Base-by-base conservation (phyloP, 2,113 vertebrate genomes). In the Synodontis membranacea region DNA sequence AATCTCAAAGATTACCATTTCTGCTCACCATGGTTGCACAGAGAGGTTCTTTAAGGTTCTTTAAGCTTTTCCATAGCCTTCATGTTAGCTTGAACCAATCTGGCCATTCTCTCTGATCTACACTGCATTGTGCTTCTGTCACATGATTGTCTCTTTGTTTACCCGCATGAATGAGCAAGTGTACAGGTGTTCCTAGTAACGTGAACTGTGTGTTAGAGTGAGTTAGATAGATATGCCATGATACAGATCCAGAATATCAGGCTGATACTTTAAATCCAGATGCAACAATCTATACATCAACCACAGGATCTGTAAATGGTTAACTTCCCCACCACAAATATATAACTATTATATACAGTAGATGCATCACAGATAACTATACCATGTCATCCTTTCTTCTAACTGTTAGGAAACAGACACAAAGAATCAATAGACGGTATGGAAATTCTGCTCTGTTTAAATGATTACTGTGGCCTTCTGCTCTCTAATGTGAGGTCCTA, bases 231-330 rank as follows among this genome's bases (percentile, higher is more conserved):
- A 79, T 52, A 37, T 54, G 52, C 11, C 52, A 80, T 56, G 52
- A 80, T 28, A 42, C 9, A 80, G 10, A 58, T 6, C n/a, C 48
- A 9, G 15, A 82, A 82, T 64, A 28, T 80, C 46, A 66, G 28
- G 34, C 23, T 3, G 72, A 25, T 12, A 81, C 74, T 50, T 62
- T 64, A 58, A 50, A 79, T 78, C 15, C 37, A 21, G 39, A 78
- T 50, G 31, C 60, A 64, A 42, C 6, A 42, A 28, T 58, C 78
- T 21, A 39, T 81, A 39, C 28, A 1, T 74, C 50, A 72, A 42
- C 85, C 52, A 4, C 78, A 86, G 54, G 68, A 74, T 75, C 80
- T 82, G 85, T 56, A 82, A 74, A 86, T 60, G 62, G 62, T 86
- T 56, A 58, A 72, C 46, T 37, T 56, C 28, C 39, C 62, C 37